Conservation (phyloP, 2,797 vertebrate genomes). For the Gobio occitaniae region DNA sequence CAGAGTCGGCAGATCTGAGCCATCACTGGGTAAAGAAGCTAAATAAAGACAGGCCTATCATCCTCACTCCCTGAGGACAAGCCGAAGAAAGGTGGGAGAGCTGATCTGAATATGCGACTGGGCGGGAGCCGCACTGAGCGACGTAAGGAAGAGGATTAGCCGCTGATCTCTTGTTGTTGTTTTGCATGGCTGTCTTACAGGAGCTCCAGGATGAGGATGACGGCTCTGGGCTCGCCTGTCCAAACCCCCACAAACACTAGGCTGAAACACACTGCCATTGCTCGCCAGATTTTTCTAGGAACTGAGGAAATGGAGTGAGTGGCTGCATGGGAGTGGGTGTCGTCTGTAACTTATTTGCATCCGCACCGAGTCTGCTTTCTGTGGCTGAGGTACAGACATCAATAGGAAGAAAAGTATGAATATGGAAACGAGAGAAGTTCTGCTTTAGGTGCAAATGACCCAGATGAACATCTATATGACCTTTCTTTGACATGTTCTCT, state of each 20-base stretch:
- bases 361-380: slow-evolving; percentile 32
- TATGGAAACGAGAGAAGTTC: slow-evolving; percentile 39
- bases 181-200: slow-evolving; percentile 50
- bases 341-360: slow-evolving; percentile 32
- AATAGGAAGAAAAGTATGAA: slow-evolving; percentile 27
- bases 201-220: slow-evolving; percentile 35
- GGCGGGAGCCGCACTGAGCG: slow-evolving; percentile 14
- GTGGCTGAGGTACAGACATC: slow-evolving; percentile 43
- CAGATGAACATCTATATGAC: slow-evolving; percentile 3
- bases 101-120: slow-evolving; percentile 40
- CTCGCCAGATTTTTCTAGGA: slow-evolving; percentile 33
- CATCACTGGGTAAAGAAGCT: slow-evolving; percentile 65
- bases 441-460: slow-evolving; percentile 6
- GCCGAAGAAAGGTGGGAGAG: slow-evolving; percentile 27
- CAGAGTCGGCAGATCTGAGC: slow-evolving; percentile 29
- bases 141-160: slow-evolving; percentile 46
- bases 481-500: slow-evolving; percentile 12
- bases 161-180: slow-evolving; percentile 56
- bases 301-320: background rate
- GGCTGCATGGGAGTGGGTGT: slow-evolving; percentile 33
- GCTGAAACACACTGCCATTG: slow-evolving; percentile 19
- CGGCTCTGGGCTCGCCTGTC: slow-evolving; percentile 30
- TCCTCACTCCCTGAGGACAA: slow-evolving; percentile 21
- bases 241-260: slow-evolving; percentile 42
- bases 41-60: slow-evolving; percentile 72